Conservation (phyloP, 1,140 invertebrate genomes). For the Temnothorax nylanderi region DNA sequence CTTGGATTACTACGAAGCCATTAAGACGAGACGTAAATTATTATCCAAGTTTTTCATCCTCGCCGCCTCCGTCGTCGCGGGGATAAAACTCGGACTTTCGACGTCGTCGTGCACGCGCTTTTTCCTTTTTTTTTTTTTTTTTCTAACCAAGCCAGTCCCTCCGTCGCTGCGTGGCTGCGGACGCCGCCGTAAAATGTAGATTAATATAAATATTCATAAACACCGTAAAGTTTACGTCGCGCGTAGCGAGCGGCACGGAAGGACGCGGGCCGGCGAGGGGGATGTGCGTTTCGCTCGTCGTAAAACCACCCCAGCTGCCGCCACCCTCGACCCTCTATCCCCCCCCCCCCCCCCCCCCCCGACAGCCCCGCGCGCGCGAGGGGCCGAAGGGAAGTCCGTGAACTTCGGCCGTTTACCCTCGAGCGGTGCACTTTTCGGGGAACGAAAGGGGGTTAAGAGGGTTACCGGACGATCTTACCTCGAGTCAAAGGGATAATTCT, state of each 20-base stretch:
- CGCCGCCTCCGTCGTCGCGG: slow-evolving; percentile 61
- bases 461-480: slow-evolving; percentile 24
- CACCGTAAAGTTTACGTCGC: slow-evolving; percentile 82
- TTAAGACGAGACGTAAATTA: slow-evolving; percentile 72
- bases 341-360: not conserved
- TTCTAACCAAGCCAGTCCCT: not conserved
- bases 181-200: slow-evolving; percentile 81
- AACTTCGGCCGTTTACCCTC: slow-evolving; percentile 49
- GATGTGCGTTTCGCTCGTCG: slow-evolving; percentile 77
- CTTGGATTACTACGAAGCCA: slow-evolving; percentile 41
- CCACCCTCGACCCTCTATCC: slow-evolving; percentile 3
- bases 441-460: not conserved
- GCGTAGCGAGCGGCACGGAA: slow-evolving; percentile 53
- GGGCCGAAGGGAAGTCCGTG: slow-evolving; percentile 14
- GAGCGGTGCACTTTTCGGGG: slow-evolving; percentile 48
- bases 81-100: slow-evolving; percentile 73
- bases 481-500: slow-evolving; percentile 30
- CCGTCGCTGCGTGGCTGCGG: slow-evolving; percentile 56
- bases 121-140: not conserved
- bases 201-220: slow-evolving; percentile 85
- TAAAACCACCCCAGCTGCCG: slow-evolving; percentile 76
- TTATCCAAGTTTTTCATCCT: slow-evolving; percentile 76
- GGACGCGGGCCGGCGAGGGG: slow-evolving; percentile 46
- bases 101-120: slow-evolving; percentile 38
- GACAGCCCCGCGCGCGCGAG: slow-evolving; percentile 19